Evolutionary conservation across 2,888 invertebrate genomes (phyloP).

Genomic region (Linnaemya vulpina): DNA sequence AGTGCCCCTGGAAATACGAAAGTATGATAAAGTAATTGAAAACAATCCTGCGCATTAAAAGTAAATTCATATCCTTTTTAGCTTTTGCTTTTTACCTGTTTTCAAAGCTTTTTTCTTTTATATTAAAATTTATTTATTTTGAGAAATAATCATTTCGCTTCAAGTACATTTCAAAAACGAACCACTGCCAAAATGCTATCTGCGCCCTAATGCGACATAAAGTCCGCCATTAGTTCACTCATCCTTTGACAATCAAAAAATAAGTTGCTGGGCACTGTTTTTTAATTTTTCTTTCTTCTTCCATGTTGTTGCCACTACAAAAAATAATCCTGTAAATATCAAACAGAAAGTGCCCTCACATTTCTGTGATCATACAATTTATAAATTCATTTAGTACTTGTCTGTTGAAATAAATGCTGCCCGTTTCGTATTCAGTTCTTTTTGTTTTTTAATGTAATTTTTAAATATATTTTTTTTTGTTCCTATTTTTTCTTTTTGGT

Average conservation of each 20-base stretch:
- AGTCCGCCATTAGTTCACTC: conserved; percentile 40
- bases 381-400: conserved; percentile 68
- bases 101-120: too few species aligned
- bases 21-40: too few species aligned
- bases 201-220: conserved; percentile 25
- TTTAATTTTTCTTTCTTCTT: background rate
- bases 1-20: too few species aligned
- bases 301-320: conserved; percentile 1
- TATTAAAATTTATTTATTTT: too few species aligned
- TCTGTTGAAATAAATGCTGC: conserved; percentile 68
- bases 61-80: too few species aligned
- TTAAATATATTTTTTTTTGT: background rate
- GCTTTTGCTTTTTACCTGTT: too few species aligned
- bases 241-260: conserved; percentile 50
- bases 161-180: too few species aligned
- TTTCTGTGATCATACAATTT: conserved; percentile 41
- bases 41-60: too few species aligned
- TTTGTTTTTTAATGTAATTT: too few species aligned
- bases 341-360: conserved; percentile 61
- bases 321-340: conserved; percentile 34
- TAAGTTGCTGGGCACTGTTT: background rate
- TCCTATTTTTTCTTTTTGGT: background rate
- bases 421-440: conserved; percentile 32
- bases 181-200: background rate
- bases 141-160: too few species aligned